Conservation (phyloP, 2,113 vertebrate genomes). For the Salvelinus fontinalis region DNA sequence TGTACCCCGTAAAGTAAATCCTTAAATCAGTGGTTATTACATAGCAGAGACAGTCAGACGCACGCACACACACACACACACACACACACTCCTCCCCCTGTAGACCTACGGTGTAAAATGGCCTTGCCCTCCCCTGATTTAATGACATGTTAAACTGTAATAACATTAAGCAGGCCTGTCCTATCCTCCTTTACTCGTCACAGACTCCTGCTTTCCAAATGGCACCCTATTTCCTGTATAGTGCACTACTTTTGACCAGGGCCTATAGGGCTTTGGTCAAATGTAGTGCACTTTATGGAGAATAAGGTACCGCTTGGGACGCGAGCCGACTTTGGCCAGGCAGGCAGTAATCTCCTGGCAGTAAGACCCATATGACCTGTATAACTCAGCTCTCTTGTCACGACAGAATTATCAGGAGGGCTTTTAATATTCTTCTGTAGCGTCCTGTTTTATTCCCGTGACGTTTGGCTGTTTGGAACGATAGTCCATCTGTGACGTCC, state of each 20-base stretch:
- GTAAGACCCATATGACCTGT: slow-evolving; percentile 74
- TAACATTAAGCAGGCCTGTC: slow-evolving; percentile 57
- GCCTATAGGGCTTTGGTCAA: no score
- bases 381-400: slow-evolving; percentile 68
- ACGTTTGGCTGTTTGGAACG: slow-evolving; percentile 47
- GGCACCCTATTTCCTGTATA: slow-evolving; percentile 27
- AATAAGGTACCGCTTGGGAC: no score
- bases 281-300: no score
- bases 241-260: no score
- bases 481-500: slow-evolving; percentile 42
- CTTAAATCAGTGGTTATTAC: no score
- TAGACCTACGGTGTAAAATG: slow-evolving; percentile 4
- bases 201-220: slow-evolving; percentile 25
- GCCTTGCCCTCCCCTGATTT: slow-evolving; percentile 29
- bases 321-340: no score
- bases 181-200: slow-evolving; percentile 40
- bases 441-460: slow-evolving; percentile 18
- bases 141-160: slow-evolving; percentile 42
- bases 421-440: slow-evolving; percentile 21
- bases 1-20: no score
- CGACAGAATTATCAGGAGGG: slow-evolving; percentile 62
- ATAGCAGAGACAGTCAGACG: no score
- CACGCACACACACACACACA: no score
- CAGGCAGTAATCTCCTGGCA: slow-evolving; percentile 54
- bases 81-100: not conserved